Base-by-base conservation (phyloP, 2,888 invertebrate genomes). In the Sycophila texana region DNA sequence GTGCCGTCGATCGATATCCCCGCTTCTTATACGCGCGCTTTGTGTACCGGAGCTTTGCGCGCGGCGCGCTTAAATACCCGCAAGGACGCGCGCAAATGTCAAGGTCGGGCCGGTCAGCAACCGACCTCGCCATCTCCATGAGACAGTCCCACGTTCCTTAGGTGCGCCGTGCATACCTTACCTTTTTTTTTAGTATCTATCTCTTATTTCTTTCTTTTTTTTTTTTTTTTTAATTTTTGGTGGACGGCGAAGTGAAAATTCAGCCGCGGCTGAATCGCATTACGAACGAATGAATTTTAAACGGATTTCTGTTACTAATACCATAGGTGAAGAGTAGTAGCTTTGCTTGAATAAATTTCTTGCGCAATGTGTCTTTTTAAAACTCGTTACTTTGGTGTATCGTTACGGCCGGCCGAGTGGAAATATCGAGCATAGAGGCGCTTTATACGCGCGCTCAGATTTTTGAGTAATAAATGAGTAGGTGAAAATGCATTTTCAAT, bases 1-100 rank as follows among this genome's bases (percentile, higher is more conserved):
- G 4, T 22, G 39, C 30, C 18, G 14, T 58, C 39, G 60, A 72
- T 66, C 70, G 39, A 51, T 65, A 4, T 47, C 22, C 20, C 12
- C 70, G 4, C 10, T 10, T 39, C 30, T 30, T n/a, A 12, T 3
- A 10, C 26, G 55, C 55, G 20, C n/a, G 30, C 7, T 12, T 20
- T 49, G 20, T n/a, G 30, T 30, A 39, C 63, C 39, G 26, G 26
- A 1, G 74, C 57, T 71, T 71, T 30, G 39, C 55, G 30, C 61
- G 13, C 68, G 12, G 26, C 61, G 39, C 18, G 39, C 26, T 73
- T 68, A 61, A 80, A 73, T 76, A 26, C 68, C 68, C 51, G 26
- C 57, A 73, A 80, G 75, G 71, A 75, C 71, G 60, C 61, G 18
- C 61, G 51, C 57, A 26, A 72, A 76, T 80, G 79, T 75, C 79